A percentile compares a stretch with the other conserved stretches of the same genome.
phyloP scores from a whole-genome alignment of 2,113 vertebrate species.

The Mirza zaza region DNA sequence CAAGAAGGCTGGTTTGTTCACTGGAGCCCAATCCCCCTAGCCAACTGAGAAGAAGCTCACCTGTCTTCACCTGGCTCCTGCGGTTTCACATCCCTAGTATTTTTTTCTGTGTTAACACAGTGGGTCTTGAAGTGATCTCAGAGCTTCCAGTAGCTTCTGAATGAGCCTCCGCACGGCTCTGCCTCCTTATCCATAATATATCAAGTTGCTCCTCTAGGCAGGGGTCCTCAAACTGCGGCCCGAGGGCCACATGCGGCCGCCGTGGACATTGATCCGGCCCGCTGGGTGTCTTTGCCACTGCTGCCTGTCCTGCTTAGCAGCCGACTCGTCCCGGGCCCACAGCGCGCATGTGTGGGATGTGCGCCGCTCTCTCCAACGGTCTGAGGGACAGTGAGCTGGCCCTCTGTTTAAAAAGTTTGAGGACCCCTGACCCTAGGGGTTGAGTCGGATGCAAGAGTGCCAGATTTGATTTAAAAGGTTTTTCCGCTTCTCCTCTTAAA shows the following conservation, averaged over 20 bases:
- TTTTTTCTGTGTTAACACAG: neutral
- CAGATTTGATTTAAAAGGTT: slow-evolving; percentile 59
- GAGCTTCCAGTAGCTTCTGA: neutral
- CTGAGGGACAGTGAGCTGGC: too few species aligned
- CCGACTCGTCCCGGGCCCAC: too few species aligned
- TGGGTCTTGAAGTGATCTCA: neutral
- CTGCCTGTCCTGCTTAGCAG: too few species aligned
- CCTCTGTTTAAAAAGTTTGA: too few species aligned
- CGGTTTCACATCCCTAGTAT: neutral
- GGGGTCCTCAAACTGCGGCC: too few species aligned
- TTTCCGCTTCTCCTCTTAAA: slow-evolving; percentile 49
- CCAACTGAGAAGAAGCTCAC: neutral
- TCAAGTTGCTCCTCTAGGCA: neutral
- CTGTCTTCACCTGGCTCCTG: neutral
- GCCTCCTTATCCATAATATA: neutral
- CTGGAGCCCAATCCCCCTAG: neutral
- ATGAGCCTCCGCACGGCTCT: neutral
- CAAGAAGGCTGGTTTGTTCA: neutral
- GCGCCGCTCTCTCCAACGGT: too few species aligned
- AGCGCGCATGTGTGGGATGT: too few species aligned
- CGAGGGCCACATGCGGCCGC: too few species aligned
- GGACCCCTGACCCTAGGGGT: neutral
- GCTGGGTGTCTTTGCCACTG: too few species aligned
- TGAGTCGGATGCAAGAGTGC: neutral
- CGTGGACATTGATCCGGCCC: too few species aligned